Conservation (phyloP, 2,797 vertebrate genomes). For the Euphonia xanthogaster region DNA sequence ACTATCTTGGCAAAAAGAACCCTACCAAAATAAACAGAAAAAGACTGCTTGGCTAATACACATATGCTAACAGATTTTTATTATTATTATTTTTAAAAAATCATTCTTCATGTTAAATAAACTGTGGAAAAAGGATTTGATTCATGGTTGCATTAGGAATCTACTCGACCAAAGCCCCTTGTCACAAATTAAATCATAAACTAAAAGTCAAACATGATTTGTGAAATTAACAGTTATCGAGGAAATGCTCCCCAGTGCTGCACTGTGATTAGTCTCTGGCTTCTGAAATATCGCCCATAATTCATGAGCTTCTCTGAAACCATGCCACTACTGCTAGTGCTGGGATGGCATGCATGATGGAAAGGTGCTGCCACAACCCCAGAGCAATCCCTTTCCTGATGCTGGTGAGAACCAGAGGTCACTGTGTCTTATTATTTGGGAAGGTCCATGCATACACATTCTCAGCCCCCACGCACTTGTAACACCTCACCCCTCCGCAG, state of each 20-base stretch:
- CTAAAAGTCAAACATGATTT: conserved; percentile 79
- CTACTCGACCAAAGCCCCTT: conserved; percentile 76
- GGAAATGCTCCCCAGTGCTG: conserved; percentile 66
- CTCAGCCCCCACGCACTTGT: neutral
- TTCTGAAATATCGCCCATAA: conserved; percentile 79
- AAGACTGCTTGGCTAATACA: neutral
- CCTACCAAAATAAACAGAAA: neutral
- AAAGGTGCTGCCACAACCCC: conserved; percentile 7
- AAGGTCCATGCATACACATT: neutral
- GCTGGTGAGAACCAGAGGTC: neutral
- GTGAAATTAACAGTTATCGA: conserved; percentile 73
- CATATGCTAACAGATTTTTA: neutral
- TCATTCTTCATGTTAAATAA: conserved; percentile 42
- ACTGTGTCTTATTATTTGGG: neutral
- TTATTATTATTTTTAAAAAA: neutral
- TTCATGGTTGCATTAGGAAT: conserved; percentile 82
- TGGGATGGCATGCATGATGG: conserved; percentile 7
- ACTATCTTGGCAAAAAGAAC: neutral
- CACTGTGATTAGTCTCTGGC: conserved; percentile 62
- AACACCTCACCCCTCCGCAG: neutral
- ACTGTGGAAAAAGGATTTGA: conserved; percentile 69
- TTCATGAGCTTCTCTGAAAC: conserved; percentile 63
- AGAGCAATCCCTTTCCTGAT: neutral
- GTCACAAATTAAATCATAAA: conserved; percentile 77
- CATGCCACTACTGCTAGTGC: neutral